Base-by-base conservation (phyloP, 2,888 invertebrate genomes). In the Latheticus oryzae region DNA sequence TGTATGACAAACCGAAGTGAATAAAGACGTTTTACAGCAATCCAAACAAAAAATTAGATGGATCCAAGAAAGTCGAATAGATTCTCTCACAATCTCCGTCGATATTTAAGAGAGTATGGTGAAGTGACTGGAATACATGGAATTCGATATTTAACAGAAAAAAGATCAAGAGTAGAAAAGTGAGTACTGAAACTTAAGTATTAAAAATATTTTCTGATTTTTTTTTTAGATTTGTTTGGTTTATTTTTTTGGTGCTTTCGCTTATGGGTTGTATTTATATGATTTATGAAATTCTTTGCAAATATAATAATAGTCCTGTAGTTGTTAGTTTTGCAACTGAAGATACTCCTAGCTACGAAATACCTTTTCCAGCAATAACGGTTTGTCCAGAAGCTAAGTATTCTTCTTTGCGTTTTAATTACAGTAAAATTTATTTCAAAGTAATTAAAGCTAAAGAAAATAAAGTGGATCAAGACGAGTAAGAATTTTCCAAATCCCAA, bases 101-200 rank as follows among this genome's bases (percentile, higher is more conserved):
- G 66, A 48, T 73, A 73, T 55, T 67, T 72, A 9, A 60, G 66
- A 12, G 71, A 73, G 35, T 73, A 73, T 58, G 69, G 68, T 26
- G 66, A 66, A 23, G 64, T 60, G 38, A 61, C 68, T 15, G 68
- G 73, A 37, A 73, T 73, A 7, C 73, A 73, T 57, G 73, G 73
- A 3, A 69, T 73, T 54, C 61, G 68, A 45, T 73, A 73, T 65
- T 64, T 72, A 26, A 68, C 68, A 3, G 72, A 72, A 48, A 67
- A 68, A 40, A 54, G 72, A 15, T 71, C 68, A 1, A 43, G 60
- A 40, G 64, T 66, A 37, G 70, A 71, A 56, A 65, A 66, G 71
- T 71, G 42, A 26, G 8, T 26, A 8, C 5, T 9, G 28, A 11
- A 11, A 19, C 21, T 19, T 19, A 7, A 26, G 1, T 4, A 7